These are phyloP conservation scores for Camponotus vicinus DNA, from an alignment of 1,140 invertebrate genomes.

Conservation along the genomic window DNA sequence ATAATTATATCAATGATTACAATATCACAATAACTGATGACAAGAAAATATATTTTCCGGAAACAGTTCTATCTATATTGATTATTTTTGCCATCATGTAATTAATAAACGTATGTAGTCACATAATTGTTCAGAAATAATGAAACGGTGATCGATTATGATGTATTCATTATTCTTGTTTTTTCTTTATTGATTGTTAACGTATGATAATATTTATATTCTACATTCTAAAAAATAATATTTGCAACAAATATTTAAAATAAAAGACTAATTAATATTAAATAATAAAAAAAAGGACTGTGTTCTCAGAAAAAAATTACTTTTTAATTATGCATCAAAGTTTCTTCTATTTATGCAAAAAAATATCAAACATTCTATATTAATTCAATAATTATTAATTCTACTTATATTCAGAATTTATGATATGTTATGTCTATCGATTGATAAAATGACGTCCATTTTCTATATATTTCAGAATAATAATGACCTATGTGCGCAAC, in stretches of 20 bases:
- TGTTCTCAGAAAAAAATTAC: neutral
- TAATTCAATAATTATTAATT: neutral
- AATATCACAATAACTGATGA: neutral
- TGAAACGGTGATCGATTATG: too few species aligned
- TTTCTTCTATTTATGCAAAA: too few species aligned
- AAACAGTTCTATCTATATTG: neutral
- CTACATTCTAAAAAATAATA: too few species aligned
- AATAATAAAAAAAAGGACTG: neutral
- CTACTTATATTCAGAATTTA: neutral
- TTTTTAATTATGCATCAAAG: neutral
- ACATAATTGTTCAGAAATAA: neutral
- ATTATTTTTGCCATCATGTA: neutral
- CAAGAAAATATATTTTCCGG: constrained; percentile 6
- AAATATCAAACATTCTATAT: neutral
- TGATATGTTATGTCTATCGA: neutral
- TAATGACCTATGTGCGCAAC: neutral
- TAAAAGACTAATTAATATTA: neutral
- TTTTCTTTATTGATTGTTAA: neutral
- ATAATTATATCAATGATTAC: neutral
- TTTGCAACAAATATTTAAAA: too few species aligned
- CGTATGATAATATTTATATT: neutral
- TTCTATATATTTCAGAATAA: neutral
- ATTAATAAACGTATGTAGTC: neutral
- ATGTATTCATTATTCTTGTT: neutral
- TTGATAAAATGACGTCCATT: neutral